A percentile compares a stretch with the other conserved stretches of the same genome.
These are phyloP conservation scores for Myotis brandtii DNA, from an alignment of 2,113 vertebrate genomes.

Conservation along the genomic window DNA sequence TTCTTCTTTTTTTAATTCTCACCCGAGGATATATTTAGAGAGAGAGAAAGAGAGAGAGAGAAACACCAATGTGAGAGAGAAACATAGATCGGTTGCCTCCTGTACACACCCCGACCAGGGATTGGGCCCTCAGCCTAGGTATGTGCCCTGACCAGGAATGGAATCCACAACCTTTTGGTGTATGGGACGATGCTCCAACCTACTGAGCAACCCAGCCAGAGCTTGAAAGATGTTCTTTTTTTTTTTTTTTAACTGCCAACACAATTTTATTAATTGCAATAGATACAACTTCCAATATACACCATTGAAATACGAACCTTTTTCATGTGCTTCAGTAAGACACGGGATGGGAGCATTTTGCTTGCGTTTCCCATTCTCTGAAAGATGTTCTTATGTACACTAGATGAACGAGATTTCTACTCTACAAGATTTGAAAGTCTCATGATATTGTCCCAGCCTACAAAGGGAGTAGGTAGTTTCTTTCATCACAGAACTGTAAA, in stretches of 20 bases:
- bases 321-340: not conserved
- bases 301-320: not conserved
- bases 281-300: not conserved
- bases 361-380: not conserved
- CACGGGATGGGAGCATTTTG: fast-evolving
- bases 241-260: not conserved
- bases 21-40: not conserved
- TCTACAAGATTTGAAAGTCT: not conserved
- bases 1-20: not conserved
- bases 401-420: not conserved
- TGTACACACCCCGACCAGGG: not conserved
- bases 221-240: not conserved
- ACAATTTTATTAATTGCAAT: not conserved
- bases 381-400: not conserved
- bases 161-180: not conserved
- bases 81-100: not conserved
- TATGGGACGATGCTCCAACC: not conserved
- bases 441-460: not conserved
- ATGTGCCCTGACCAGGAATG: not conserved
- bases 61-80: not conserved
- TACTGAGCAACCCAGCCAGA: not conserved
- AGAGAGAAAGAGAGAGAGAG: not conserved
- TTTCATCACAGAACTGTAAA: not conserved
- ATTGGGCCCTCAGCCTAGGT: not conserved
- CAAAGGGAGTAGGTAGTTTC: not conserved